phyloP scores from a whole-genome alignment of 2,797 vertebrate genomes.

The Poeciliopsis turneri region DNA sequence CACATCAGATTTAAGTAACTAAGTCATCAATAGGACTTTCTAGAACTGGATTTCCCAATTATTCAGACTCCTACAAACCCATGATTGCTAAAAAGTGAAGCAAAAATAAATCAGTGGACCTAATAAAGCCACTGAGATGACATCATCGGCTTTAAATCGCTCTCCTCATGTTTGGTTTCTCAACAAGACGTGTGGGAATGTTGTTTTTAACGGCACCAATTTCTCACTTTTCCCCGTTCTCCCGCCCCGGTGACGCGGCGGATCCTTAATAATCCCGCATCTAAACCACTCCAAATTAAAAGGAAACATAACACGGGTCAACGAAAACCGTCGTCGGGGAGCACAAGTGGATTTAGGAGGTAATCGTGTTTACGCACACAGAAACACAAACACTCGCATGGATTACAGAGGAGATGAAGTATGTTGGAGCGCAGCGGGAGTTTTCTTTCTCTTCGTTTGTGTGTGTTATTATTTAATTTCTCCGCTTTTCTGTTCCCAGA shows the following conservation, averaged over 20 bases:
- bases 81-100: neutral
- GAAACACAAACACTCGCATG: constrained; percentile 31
- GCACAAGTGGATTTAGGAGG: constrained; percentile 7
- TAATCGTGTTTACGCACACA: constrained; percentile 22
- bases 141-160: neutral
- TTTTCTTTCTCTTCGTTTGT: constrained; percentile 26
- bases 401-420: constrained; percentile 48
- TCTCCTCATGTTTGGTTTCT: neutral
- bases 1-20: neutral
- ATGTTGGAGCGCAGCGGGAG: constrained; percentile 51
- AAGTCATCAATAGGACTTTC: neutral
- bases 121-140: neutral
- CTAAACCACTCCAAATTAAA: constrained; percentile 15
- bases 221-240: neutral
- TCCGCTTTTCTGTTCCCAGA: constrained; percentile 59
- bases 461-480: constrained; percentile 57
- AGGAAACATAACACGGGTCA: constrained; percentile 11
- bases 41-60: neutral
- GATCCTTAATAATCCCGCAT: constrained; percentile 24
- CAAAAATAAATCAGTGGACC: neutral
- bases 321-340: neutral
- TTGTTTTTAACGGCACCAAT: neutral
- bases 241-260: neutral
- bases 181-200: constrained; percentile 5
- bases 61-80: neutral